Evolutionary conservation across 2,797 vertebrate genomes (phyloP).

Genomic region (Catostomus latipinnis): DNA sequence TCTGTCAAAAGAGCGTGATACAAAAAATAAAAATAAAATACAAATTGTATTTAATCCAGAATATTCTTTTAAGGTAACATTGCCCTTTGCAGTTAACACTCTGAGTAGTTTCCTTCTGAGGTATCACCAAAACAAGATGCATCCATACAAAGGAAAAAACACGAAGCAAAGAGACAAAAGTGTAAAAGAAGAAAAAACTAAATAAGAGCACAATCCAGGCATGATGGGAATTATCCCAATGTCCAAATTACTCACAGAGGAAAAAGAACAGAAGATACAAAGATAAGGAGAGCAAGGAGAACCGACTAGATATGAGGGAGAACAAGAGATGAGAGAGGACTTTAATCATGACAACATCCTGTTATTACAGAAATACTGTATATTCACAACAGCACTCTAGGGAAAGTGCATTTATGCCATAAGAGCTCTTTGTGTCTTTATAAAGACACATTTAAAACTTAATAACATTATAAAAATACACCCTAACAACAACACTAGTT

Average conservation of each 20-base stretch:
- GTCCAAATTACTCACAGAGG: constrained; percentile 94
- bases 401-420: too few species aligned
- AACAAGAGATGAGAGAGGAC: constrained; percentile 83
- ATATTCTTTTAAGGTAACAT: neutral
- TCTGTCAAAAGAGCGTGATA: too few species aligned
- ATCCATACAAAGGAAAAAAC: constrained; percentile 66
- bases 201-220: constrained; percentile 77
- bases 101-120: constrained; percentile 70
- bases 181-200: constrained; percentile 50
- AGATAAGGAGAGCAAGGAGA: constrained; percentile 94
- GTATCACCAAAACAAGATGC: constrained; percentile 63
- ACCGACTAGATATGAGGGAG: constrained; percentile 90
- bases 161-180: constrained; percentile 75
- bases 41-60: neutral
- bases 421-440: too few species aligned
- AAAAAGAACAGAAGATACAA: constrained; percentile 92
- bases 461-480: too few species aligned
- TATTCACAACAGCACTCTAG: too few species aligned
- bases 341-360: constrained; percentile 66
- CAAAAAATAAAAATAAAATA: neutral
- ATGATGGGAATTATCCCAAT: constrained; percentile 61
- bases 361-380: neutral
- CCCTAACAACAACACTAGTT: too few species aligned
- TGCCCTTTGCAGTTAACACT: constrained; percentile 50
- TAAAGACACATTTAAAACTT: too few species aligned